Evolutionary conservation across 2,888 invertebrate species (phyloP).

Genomic region (Laothoe populi): DNA sequence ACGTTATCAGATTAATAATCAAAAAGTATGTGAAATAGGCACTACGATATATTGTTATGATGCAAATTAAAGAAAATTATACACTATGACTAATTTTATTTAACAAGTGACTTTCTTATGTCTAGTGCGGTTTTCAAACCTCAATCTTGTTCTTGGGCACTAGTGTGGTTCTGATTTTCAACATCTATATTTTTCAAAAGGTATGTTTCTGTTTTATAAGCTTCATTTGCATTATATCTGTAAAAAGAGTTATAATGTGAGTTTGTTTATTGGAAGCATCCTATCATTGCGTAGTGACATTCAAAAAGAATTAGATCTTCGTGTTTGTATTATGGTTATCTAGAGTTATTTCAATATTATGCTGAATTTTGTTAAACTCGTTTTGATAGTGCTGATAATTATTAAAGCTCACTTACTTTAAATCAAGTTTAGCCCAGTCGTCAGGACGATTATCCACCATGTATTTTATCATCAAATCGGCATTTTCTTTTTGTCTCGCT

Average conservation of each 20-base stretch:
- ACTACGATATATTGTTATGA: neutral
- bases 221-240: neutral
- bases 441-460: slow-evolving; percentile 84
- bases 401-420: slow-evolving; percentile 68
- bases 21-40: no score
- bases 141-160: neutral
- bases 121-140: neutral
- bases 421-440: slow-evolving; percentile 84
- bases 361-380: no score
- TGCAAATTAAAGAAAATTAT: slow-evolving; percentile 1
- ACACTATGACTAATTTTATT: slow-evolving; percentile 16
- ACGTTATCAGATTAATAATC: no score
- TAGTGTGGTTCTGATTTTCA: neutral
- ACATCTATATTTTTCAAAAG: neutral
- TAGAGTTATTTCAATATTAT: no score
- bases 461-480: slow-evolving; percentile 86
- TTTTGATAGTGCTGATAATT: no score
- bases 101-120: neutral
- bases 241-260: no score
- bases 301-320: no score
- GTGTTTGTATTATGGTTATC: no score
- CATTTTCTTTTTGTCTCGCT: slow-evolving; percentile 86
- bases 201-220: neutral
- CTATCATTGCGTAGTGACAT: no score
- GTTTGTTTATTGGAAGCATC: no score